Evolutionary conservation across 2,113 vertebrate species (phyloP), one percentile per base, ranked within the genome.

Genomic region (Baryphthengus martii): DNA sequence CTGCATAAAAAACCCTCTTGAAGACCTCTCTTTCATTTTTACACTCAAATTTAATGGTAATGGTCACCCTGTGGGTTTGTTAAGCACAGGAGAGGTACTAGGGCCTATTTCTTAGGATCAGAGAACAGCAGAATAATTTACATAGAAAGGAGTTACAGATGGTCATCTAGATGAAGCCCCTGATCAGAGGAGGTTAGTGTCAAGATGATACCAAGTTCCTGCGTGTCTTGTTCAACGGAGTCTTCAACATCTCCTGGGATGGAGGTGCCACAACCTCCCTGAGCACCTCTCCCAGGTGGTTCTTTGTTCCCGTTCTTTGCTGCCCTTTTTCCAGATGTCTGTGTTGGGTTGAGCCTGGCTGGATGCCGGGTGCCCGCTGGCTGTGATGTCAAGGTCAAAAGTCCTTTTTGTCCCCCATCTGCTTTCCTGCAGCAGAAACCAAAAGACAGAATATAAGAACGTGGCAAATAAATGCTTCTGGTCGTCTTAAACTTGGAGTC

Each of bases 91-190:
- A 82, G 18, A 37, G 37, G 18, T 49, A 55, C n/a, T 63, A 68
- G 24, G 33, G 25, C 31, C 33, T 91, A 3, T n/a, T 75, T 75
- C 62, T 68, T 61, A 72, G 49, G 83, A 44, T 56, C 67, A 39
- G 13, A 59, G 24, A 84, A 52, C 87, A 6, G 1, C 21, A 42
- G 31, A 65, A 74, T 82, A n/a, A 45, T 83, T 79, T 72, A 28
- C 3, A 0, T 55, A 50, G 49, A 17, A 56, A 52, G 21, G 40
- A 74, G 62, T 71, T 56, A 45, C 0, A 49, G 37, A 10, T 1
- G 14, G 11, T 62, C 45, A 58, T 47, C 25, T 29, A 71, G 31
- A 33, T 76, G 65, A 81, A 71, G 16, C 8, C 35, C 4, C 26
- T 25, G 39, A 39, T 76, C 18, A 59, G 37, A 25, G 50, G 59